phyloP scores from a whole-genome alignment of 2,888 invertebrate genomes.

The Lycaena phlaeas region DNA sequence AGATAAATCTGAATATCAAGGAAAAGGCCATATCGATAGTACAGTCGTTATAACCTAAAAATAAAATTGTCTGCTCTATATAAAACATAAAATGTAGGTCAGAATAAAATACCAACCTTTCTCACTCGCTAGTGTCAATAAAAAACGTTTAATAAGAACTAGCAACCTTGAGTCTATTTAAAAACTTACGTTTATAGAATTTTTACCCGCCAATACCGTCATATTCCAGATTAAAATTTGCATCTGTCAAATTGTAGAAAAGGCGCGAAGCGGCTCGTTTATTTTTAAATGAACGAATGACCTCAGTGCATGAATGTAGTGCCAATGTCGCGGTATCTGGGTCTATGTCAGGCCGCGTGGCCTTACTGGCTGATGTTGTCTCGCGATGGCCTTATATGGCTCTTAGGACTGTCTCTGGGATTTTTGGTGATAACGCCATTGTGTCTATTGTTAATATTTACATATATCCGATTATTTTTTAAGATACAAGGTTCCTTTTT shows the following conservation, averaged over 20 bases:
- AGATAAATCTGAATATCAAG: too few species aligned
- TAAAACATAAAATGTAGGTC: too few species aligned
- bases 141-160: too few species aligned
- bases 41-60: too few species aligned
- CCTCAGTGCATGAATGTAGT: constrained; percentile 69
- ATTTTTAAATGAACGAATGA: constrained; percentile 64
- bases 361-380: constrained; percentile 34
- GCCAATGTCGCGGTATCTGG: constrained; percentile 68
- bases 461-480: neutral
- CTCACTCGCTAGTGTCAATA: too few species aligned
- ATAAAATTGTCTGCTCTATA: too few species aligned
- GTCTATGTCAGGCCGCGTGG: constrained; percentile 64
- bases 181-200: too few species aligned
- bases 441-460: constrained; percentile 3
- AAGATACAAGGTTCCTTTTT: neutral
- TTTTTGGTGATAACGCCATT: constrained; percentile 20
- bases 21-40: too few species aligned
- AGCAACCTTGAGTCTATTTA: too few species aligned
- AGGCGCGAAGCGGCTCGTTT: constrained; percentile 37
- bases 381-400: constrained; percentile 30
- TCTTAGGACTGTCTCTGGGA: constrained; percentile 23
- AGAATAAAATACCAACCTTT: too few species aligned
- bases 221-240: constrained; percentile 24
- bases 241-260: constrained; percentile 38
- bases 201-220: neutral